A percentile compares a stretch with the other conserved stretches of the same genome.
phyloP scores from a whole-genome alignment of 2,113 vertebrate genomes.

The Emydocephalus ijimae region DNA sequence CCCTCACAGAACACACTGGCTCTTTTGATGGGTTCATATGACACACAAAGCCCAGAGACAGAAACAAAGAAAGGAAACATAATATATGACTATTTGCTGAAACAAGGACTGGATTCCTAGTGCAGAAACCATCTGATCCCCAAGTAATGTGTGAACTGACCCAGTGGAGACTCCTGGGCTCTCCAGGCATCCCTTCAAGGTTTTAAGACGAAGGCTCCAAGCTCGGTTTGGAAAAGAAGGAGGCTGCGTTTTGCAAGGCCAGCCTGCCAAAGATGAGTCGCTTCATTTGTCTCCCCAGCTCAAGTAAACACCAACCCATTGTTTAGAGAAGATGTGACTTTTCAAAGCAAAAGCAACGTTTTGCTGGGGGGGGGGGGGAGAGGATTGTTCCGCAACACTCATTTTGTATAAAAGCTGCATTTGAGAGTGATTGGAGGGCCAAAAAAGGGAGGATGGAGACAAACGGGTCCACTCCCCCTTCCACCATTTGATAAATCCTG shows the following conservation, averaged over 20 bases:
- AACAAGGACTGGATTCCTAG: not conserved
- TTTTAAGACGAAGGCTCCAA: not conserved
- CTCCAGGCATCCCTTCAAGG: not conserved
- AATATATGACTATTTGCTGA: not conserved
- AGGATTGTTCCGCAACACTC: not conserved
- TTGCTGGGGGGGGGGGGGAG: not conserved
- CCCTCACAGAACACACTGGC: not conserved
- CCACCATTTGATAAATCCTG: not conserved
- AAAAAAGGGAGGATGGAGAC: constrained; percentile 37
- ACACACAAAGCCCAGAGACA: not conserved
- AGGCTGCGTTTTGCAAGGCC: not conserved
- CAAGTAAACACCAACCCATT: not conserved
- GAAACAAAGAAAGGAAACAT: not conserved
- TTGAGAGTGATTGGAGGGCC: constrained; percentile 4
- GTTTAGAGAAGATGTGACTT: not conserved
- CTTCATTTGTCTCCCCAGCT: not conserved
- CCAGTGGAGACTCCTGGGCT: not conserved
- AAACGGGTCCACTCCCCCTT: not conserved
- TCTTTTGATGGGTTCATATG: not conserved
- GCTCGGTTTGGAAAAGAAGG: not conserved
- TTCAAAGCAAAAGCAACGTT: not conserved
- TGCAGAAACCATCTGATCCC: not conserved
- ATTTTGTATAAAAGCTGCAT: constrained; percentile 9
- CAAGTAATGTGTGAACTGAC: not conserved
- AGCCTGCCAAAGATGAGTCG: not conserved